Base-by-base conservation (phyloP, 2,797 vertebrate species). In the Typhlichthys subterraneus region DNA sequence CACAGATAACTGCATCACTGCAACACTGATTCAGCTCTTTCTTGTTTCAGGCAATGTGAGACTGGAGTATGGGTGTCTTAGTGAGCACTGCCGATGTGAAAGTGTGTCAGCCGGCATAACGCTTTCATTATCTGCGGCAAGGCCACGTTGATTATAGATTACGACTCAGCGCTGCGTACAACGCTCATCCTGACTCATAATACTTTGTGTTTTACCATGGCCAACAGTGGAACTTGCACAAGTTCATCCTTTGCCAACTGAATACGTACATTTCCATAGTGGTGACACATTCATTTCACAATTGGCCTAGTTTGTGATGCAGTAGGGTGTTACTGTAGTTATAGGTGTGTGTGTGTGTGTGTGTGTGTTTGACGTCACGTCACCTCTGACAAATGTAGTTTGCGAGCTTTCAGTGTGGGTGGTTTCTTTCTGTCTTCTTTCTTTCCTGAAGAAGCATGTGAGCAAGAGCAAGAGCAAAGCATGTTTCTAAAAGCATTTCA, bases 131-230 rank as follows among this genome's bases (percentile, higher is more conserved):
- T 66, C 65, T 65, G 68, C 64, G 72, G 65, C 65, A 67, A 79
- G 61, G 58, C 33, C 45, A 46, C 10, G 7, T 53, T 23, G 57
- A 23, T 23, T 23, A 58, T 67, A 58, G 59, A 64, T 53, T 23
- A 48, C 76, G 74, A 80, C 65, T 75, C 83, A 76, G 82, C 80
- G 73, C 57, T 12, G 17, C 50, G 45, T 68, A 64, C 65, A 15
- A 51, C 7, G 5, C 15, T 13, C 6, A 56, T 75, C 45, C 59
- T 47, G 53, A 19, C 45, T 48, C 58, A 69, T 45, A 65, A 13
- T 3, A 69, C 54, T 29, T 29, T 31, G 12, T 11, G 54, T 53
- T 54, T 61, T n/a, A 53, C 49, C 38, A 2, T 53, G 10, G 46
- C 33, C 45, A 11, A n/a, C 13, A 51, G 64, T 15, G 38, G 31